These are phyloP conservation scores for Lysiphlebus fabarum DNA, from an alignment of 1,140 invertebrate genomes.

Conservation along the genomic window DNA sequence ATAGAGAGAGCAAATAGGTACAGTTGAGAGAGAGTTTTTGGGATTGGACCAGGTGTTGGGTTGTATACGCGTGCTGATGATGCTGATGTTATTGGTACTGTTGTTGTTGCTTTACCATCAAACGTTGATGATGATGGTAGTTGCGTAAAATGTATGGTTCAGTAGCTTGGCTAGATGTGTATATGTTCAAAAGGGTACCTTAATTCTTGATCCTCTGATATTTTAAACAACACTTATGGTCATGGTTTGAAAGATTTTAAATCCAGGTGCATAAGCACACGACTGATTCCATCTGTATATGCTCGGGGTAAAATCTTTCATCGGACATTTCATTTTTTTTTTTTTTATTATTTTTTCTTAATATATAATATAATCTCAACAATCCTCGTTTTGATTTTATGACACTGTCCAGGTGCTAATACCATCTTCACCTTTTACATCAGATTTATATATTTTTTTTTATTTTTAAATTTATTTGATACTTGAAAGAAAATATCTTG, in stretches of 20 bases:
- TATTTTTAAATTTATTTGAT: too few species aligned
- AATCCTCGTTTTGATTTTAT: too few species aligned
- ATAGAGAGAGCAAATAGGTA: slow-evolving; percentile 9
- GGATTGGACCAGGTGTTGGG: slow-evolving; percentile 35
- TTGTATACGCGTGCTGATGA: slow-evolving; percentile 28
- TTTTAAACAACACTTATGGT: not conserved
- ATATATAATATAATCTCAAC: too few species aligned
- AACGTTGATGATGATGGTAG: slow-evolving; percentile 3
- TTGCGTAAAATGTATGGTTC: slow-evolving; percentile 22
- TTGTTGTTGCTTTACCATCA: too few species aligned
- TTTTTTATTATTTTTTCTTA: too few species aligned
- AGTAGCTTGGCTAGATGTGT: slow-evolving; percentile 8
- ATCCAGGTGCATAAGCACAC: slow-evolving; percentile 4
- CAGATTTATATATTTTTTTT: not conserved
- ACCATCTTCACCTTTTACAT: not conserved
- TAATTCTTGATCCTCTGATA: too few species aligned
- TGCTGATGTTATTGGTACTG: too few species aligned
- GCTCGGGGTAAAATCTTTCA: too few species aligned
- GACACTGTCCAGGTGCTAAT: too few species aligned
- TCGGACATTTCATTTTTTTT: too few species aligned
- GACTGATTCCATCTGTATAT: not conserved
- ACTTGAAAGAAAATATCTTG: too few species aligned
- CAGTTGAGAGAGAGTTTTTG: slow-evolving; percentile 18
- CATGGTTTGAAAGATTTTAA: not conserved
- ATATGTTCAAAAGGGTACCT: not conserved